phyloP scores from a whole-genome alignment of 2,888 invertebrate species.

The Volucella bombylans region DNA sequence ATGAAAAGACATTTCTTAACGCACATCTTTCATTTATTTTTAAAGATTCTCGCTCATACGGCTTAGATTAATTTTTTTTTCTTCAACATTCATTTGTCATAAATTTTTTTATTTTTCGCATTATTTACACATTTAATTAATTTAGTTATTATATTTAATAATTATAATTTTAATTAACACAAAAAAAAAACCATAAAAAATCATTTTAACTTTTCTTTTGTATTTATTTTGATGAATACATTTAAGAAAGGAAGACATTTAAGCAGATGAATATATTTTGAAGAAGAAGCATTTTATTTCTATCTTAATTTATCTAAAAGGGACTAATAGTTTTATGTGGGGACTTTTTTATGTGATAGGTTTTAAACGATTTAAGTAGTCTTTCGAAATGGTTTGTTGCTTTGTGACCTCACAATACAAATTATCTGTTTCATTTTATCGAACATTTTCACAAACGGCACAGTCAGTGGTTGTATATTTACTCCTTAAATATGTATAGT shows the following conservation, averaged over 20 bases:
- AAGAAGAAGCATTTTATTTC: too few relatives aligned
- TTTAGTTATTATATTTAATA: slow-evolving; percentile 42
- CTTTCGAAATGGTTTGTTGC: too few relatives aligned
- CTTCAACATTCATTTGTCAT: not conserved
- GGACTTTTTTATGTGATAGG: too few relatives aligned
- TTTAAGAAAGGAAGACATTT: not conserved
- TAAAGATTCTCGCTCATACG: slow-evolving; percentile 7
- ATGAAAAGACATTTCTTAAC: too few relatives aligned
- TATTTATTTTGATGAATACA: slow-evolving; percentile 30
- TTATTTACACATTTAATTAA: slow-evolving; percentile 8
- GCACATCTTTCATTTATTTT: not conserved
- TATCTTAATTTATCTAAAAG: too few relatives aligned
- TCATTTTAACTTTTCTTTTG: slow-evolving; percentile 44
- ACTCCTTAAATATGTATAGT: too few relatives aligned
- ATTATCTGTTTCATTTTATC: too few relatives aligned
- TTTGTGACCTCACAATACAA: too few relatives aligned
- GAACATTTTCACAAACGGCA: too few relatives aligned
- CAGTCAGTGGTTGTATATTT: too few relatives aligned
- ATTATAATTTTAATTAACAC: slow-evolving; percentile 32
- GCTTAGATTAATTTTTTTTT: not conserved
- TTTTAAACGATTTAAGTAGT: too few relatives aligned
- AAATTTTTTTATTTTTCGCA: slow-evolving; percentile 10
- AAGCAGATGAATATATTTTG: not conserved
- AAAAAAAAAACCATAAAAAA: slow-evolving; percentile 26
- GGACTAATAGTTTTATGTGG: too few relatives aligned